Evolutionary conservation across 2,888 invertebrate genomes (phyloP), one percentile per base, ranked within the genome.

Genomic region (Cryptocheilus praepositus): DNA sequence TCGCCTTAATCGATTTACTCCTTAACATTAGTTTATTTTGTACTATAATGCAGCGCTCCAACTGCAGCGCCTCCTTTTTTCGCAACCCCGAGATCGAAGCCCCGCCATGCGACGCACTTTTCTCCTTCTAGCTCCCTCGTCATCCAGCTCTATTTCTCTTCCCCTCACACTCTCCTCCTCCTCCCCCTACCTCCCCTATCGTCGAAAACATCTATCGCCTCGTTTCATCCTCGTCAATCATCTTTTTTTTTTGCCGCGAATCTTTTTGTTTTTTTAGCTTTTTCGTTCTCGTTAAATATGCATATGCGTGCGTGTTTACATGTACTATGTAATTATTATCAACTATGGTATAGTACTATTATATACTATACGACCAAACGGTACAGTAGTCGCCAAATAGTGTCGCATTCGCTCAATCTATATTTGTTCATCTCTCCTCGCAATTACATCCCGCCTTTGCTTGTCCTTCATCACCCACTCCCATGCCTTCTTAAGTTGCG

Each of bases 21-120:
- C 84, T 88, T 87, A 87, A 83, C 70, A 82, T 85, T 85, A 85
- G 66, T 79, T 85, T 85, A 85, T 74, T 88, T 88, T 88, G 88
- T 88, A 88, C 88, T 88, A 88, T 88, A 80, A 85, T 79, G 81
- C 85, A 79, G 49, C 84, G 83, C 18, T 25, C 66, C 64, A 62
- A n/a, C 58, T 8, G 21, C 18, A 36, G 36, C 36, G 36, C 36
- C 36, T 36, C 13, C 8, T 36, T 36, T 36, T 36, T 36, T 36
- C 36, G 36, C 36, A 36, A 11, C 75, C 64, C 77, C 75, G 76
- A 71, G 72, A 76, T 83, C 83, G 83, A 76, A 80, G 83, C 79
- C 83, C 83, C 84, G 81, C 82, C 63, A 64, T 82, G 82, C 83
- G 80, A 82, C 79, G 67, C 49, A 16, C 16, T 49, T 18, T n/a